Percentiles rank a stretch among this genome's conserved stretches.
phyloP scores from a whole-genome alignment of 2,797 vertebrate species.

The Poeciliopsis turneri region DNA sequence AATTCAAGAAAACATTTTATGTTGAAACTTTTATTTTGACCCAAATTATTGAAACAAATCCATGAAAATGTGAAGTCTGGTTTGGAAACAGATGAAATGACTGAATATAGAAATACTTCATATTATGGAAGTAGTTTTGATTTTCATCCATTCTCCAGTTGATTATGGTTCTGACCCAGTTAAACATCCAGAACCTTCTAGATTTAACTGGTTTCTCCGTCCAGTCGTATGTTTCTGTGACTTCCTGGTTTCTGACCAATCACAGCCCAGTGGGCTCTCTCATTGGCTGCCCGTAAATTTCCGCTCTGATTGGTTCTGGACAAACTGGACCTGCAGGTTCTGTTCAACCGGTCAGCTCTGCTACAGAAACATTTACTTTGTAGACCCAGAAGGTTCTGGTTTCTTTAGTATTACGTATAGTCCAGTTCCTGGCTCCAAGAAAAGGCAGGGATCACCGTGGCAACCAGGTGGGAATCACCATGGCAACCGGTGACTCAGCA shows the following conservation, averaged over 20 bases:
- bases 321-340: not conserved
- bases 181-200: not conserved
- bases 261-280: not conserved
- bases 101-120: not conserved
- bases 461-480: not conserved
- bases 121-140: too few relatives aligned
- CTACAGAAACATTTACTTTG: not conserved
- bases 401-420: not conserved
- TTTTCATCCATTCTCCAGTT: not conserved
- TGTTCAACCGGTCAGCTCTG: not conserved
- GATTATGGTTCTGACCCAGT: not conserved
- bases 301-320: not conserved
- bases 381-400: not conserved
- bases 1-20: not conserved
- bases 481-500: not conserved
- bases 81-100: not conserved
- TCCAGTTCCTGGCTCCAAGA: too few relatives aligned
- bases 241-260: not conserved
- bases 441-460: not conserved
- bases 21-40: not conserved
- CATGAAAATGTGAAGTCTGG: not conserved
- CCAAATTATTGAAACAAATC: not conserved
- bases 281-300: not conserved
- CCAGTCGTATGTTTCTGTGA: not conserved
- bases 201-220: not conserved